Base-by-base conservation (phyloP, 2,113 vertebrate genomes). In the Tragulus kanchil region DNA sequence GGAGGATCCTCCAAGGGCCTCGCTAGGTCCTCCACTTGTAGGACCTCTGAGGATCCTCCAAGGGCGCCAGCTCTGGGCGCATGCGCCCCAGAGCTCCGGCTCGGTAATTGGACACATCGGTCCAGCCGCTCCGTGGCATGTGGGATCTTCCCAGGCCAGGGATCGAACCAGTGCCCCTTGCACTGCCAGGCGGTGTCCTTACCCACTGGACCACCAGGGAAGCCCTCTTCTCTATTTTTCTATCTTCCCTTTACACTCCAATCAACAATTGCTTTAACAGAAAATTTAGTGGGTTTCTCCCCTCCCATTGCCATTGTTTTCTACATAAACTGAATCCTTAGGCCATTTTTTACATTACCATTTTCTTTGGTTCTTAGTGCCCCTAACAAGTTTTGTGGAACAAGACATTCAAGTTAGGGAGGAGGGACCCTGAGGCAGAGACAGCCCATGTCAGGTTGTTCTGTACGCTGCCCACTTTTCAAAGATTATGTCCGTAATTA, bases 401-500 rank as follows among this genome's bases (percentile, higher is more conserved):
- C 6, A 71, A 81, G 78, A 81, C 78, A 81, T 8, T 62, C 58
- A 75, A 85, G 17, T 83, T 89, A 64, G 25, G 17, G 50, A 93
- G 31, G 26, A 28, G 45, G 61, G 12, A 91, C 17, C 79, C 48
- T 28, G 62, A 19, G 92, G 95, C 28, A 0, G 2, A 85, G 92
- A 69, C 15, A 59, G 52, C 25, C 67, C 67, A 13, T 28, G 26
- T 77, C 84, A 78, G 86, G 12, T n/a, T 59, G 69, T n/a, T 92
- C 65, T 52, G 42, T 59, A 58, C 2, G 42, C 92, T 17, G 65
- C 19, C 26, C 21, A 50, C 58, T 85, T 91, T 84, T 75, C 62
- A n/a, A 61, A 95, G 93, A 95, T 78, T 42, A 67, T 96, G 92
- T 97, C 45, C 83, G 69, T 93, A 92, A 96, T 96, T 94, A 97